Percentiles rank a stretch among this genome's conserved stretches.
These are phyloP conservation scores for Diadophis punctatus DNA, from an alignment of 2,113 vertebrate genomes.

Conservation along the genomic window DNA sequence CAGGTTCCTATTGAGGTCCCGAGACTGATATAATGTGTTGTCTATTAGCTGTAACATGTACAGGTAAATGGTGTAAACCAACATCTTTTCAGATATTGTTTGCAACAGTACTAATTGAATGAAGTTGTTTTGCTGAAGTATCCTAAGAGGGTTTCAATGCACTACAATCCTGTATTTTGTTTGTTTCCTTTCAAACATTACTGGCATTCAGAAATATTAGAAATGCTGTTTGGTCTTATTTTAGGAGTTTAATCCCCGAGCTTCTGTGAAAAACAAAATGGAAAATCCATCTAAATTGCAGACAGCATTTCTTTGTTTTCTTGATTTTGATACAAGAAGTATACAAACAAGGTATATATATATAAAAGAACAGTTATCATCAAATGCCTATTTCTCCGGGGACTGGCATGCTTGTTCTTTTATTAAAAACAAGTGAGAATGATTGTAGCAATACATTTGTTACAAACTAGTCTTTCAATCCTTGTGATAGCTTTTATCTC, in stretches of 20 bases:
- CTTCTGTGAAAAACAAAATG: neutral
- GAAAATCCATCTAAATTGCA: neutral
- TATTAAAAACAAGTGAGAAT: neutral
- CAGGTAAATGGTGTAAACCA: neutral
- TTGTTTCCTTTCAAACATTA: neutral
- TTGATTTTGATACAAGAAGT: constrained; percentile 24
- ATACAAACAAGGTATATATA: neutral
- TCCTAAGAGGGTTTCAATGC: neutral
- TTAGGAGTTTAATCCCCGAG: neutral
- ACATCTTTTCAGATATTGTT: neutral
- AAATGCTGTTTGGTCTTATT: neutral
- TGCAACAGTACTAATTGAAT: neutral
- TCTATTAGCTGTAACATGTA: neutral
- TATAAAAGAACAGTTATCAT: neutral
- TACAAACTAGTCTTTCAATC: constrained; percentile 28
- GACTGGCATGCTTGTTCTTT: neutral
- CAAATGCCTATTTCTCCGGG: neutral
- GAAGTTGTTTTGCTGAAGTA: neutral
- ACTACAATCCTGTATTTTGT: neutral
- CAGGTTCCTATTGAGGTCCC: too few relatives aligned
- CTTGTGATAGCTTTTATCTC: constrained; percentile 27
- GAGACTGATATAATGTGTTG: too few relatives aligned
- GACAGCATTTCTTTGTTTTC: constrained; percentile 1
- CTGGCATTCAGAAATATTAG: neutral
- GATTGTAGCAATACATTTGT: neutral